Conservation (phyloP, 2,888 invertebrate genomes). For the Drosophila crucigera region DNA sequence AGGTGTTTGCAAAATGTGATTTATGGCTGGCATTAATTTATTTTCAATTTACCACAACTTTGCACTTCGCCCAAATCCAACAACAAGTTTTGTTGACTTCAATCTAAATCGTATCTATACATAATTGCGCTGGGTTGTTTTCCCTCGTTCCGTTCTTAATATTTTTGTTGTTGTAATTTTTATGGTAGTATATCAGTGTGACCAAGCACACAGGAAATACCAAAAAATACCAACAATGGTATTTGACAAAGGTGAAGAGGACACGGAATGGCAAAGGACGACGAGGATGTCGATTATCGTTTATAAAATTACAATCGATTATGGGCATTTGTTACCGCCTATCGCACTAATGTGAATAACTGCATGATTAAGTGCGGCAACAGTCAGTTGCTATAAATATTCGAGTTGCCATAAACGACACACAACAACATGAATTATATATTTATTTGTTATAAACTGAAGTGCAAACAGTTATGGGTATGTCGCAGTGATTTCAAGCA, state of each 20-base stretch:
- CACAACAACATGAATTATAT: not conserved
- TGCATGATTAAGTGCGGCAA: not conserved
- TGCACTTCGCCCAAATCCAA: constrained; percentile 51
- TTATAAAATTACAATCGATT: not conserved
- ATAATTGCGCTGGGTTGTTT: constrained; percentile 60
- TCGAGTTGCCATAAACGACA: not conserved
- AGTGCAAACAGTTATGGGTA: not conserved
- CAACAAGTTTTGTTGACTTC: constrained; percentile 54
- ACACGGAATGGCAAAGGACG: constrained; percentile 10
- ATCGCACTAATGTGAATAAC: not conserved
- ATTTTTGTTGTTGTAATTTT: constrained; percentile 43
- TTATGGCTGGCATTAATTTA: not conserved
- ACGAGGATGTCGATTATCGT: not conserved
- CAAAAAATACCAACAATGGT: not conserved
- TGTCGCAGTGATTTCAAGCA: not conserved
- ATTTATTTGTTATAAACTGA: not conserved
- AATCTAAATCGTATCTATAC: constrained; percentile 60
- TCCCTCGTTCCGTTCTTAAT: constrained; percentile 57
- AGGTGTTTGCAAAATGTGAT: constrained; percentile 2
- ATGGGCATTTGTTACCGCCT: not conserved
- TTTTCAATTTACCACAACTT: constrained; percentile 43
- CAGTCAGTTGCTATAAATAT: constrained; percentile 4
- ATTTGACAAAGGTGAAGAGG: not conserved
- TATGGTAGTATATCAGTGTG: constrained; percentile 46
- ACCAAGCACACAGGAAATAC: constrained; percentile 33